These are phyloP conservation scores for Thymelicus lineola DNA, from an alignment of 2,888 invertebrate species.

Conservation along the genomic window DNA sequence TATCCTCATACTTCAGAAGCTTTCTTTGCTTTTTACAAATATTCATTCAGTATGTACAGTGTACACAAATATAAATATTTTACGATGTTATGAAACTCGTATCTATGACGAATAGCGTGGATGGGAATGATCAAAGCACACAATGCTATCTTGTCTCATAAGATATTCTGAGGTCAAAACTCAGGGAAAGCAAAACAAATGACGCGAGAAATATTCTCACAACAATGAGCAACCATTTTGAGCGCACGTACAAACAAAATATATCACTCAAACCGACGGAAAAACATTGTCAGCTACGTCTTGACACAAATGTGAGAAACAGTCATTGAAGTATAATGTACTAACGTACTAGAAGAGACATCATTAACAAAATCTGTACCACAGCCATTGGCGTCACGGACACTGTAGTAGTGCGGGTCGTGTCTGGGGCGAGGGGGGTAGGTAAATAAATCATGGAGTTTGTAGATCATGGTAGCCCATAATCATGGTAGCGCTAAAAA, in stretches of 20 bases:
- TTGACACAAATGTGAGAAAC: slow-evolving; percentile 3
- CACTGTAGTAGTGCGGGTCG: too few relatives aligned
- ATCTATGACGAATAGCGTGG: slow-evolving; percentile 3
- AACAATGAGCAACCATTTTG: slow-evolving; percentile 23
- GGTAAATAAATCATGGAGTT: too few relatives aligned
- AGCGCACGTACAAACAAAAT: slow-evolving; percentile 25
- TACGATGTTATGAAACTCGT: slow-evolving; percentile 6
- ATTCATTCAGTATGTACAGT: not conserved
- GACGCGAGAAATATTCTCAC: slow-evolving; percentile 26
- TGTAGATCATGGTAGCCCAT: too few relatives aligned
- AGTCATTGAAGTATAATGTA: not conserved
- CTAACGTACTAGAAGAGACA: too few relatives aligned
- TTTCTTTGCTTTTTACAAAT: not conserved
- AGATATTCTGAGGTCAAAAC: slow-evolving; percentile 26
- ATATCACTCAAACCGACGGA: slow-evolving; percentile 23
- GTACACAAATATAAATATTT: not conserved
- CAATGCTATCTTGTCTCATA: slow-evolving; percentile 10
- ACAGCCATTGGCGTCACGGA: too few relatives aligned
- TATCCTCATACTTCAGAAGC: too few relatives aligned
- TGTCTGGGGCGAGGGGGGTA: too few relatives aligned
- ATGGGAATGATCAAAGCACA: slow-evolving; percentile 16
- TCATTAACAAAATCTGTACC: too few relatives aligned
- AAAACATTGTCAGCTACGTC: slow-evolving; percentile 14
- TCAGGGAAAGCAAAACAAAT: slow-evolving; percentile 31
- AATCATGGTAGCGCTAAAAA: too few relatives aligned